Conservation (phyloP, 2,888 invertebrate species). For the Scaptomyza flava region DNA sequence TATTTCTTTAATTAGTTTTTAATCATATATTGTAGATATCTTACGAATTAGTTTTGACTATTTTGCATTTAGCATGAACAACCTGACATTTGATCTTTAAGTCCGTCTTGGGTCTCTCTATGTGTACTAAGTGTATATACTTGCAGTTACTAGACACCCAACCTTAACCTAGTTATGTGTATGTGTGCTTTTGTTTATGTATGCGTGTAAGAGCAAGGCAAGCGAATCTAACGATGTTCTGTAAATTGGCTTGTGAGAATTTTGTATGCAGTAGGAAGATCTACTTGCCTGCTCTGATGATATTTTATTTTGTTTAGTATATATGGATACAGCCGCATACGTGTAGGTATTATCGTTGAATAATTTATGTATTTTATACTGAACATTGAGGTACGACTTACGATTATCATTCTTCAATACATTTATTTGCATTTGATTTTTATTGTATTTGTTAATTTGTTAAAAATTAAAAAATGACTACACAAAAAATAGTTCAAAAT, state of each 20-base stretch:
- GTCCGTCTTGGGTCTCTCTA: conserved; percentile 46
- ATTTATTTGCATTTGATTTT: conserved; percentile 47
- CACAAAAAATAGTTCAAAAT: conserved; percentile 11
- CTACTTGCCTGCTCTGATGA: conserved; percentile 12
- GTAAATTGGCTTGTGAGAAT: background rate
- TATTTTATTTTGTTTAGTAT: conserved; percentile 6
- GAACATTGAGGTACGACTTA: conserved; percentile 79
- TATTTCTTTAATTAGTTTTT: background rate
- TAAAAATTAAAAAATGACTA: conserved; percentile 11
- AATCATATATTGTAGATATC: conserved; percentile 25
- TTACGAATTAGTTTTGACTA: conserved; percentile 40
- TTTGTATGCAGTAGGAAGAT: conserved; percentile 13
- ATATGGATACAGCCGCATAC: conserved; percentile 8
- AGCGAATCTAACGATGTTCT: conserved; percentile 5
- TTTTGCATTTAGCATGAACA: conserved; percentile 52
- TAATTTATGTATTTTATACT: conserved; percentile 54
- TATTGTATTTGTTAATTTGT: conserved; percentile 28
- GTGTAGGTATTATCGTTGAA: conserved; percentile 27
- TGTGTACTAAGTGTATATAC: conserved; percentile 25
- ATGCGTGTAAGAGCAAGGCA: conserved; percentile 14
- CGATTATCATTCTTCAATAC: conserved; percentile 75
- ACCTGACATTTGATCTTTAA: conserved; percentile 59
- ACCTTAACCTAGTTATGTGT: conserved; percentile 46
- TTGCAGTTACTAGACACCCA: conserved; percentile 50
- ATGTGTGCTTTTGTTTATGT: background rate